A percentile compares a stretch with the other conserved stretches of the same genome.
Conservation (phyloP, 1,140 invertebrate genomes). For the Eumeta japonica region DNA sequence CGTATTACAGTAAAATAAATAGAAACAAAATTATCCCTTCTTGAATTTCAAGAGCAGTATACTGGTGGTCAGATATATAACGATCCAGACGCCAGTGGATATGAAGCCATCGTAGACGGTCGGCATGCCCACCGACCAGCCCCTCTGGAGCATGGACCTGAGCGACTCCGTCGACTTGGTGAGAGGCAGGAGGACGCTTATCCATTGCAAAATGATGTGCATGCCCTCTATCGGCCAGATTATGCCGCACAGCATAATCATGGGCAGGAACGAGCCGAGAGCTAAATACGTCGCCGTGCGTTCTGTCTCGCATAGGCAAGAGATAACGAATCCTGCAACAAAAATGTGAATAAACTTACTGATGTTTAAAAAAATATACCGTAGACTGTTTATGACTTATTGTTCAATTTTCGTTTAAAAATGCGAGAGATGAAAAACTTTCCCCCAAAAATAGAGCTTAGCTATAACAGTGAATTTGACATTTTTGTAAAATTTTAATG, state of each 20-base stretch:
- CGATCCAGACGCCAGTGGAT: slow-evolving; percentile 80
- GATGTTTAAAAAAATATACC: too few relatives aligned
- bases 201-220: slow-evolving; percentile 73
- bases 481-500: too few relatives aligned
- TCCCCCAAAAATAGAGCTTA: too few relatives aligned
- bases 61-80: slow-evolving; percentile 76
- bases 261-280: slow-evolving; percentile 90
- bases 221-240: slow-evolving; percentile 85
- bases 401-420: too few relatives aligned
- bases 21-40: slow-evolving; percentile 77
- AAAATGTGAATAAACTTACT: too few relatives aligned
- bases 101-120: slow-evolving; percentile 85
- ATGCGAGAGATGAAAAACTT: too few relatives aligned
- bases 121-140: slow-evolving; percentile 76
- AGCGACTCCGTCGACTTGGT: slow-evolving; percentile 93
- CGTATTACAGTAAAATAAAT: too few relatives aligned
- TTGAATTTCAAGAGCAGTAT: slow-evolving; percentile 81
- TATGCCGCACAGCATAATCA: slow-evolving; percentile 84
- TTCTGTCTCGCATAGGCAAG: slow-evolving; percentile 84
- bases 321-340: slow-evolving; percentile 79
- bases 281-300: slow-evolving; percentile 89
- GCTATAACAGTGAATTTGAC: too few relatives aligned
- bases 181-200: slow-evolving; percentile 80
- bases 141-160: slow-evolving; percentile 81
- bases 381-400: too few relatives aligned